These are phyloP conservation scores for Protaetia brevitarsis DNA, from an alignment of 1,140 invertebrate genomes.

Conservation along the genomic window DNA sequence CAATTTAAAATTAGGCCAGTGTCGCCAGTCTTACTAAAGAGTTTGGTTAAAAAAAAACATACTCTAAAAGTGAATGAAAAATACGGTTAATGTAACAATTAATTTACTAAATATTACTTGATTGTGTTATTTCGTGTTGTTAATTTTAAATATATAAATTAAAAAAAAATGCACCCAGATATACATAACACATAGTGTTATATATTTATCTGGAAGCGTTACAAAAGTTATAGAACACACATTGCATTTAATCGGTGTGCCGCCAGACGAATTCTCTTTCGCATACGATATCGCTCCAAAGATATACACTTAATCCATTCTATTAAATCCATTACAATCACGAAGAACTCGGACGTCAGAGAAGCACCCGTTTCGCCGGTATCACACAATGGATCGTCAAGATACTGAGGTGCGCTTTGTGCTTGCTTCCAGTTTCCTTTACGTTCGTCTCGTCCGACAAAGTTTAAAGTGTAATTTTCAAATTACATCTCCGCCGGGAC, in stretches of 20 bases:
- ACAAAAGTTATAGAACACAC: no score
- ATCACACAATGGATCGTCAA: slow-evolving; percentile 25
- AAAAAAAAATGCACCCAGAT: no score
- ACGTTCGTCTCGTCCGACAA: neutral
- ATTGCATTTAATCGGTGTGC: neutral
- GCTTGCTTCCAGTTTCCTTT: neutral
- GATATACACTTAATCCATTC: slow-evolving; percentile 35
- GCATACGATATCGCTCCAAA: slow-evolving; percentile 6
- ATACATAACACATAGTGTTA: no score
- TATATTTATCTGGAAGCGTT: no score
- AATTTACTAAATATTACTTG: no score
- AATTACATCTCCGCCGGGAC: slow-evolving; percentile 26
- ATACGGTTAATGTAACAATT: no score
- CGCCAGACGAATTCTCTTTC: neutral
- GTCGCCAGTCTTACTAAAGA: no score
- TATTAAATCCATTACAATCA: slow-evolving; percentile 31
- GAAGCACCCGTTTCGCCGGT: neutral
- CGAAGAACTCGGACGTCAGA: neutral
- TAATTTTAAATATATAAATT: no score
- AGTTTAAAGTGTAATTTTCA: slow-evolving; percentile 27
- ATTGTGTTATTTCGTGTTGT: no score
- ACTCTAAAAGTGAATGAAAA: no score
- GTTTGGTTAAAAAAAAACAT: no score
- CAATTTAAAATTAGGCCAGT: no score
- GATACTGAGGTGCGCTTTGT: slow-evolving; percentile 33